phyloP scores from a whole-genome alignment of 2,797 vertebrate genomes.

The Siniperca scherzeri region DNA sequence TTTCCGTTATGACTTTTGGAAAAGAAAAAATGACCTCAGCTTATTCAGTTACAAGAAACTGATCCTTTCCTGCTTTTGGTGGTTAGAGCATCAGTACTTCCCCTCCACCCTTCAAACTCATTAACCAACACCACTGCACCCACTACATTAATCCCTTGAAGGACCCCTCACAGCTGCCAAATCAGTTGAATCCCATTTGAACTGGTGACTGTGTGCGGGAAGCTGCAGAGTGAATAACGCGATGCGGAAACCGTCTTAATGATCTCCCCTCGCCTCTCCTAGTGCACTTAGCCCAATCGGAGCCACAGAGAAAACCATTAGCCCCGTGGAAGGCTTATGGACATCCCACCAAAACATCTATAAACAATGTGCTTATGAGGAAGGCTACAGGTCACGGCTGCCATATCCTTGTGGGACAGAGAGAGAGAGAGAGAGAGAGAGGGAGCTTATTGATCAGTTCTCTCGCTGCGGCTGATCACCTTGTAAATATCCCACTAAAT shows the following conservation, averaged over 20 bases:
- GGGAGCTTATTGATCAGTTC: conserved; percentile 43
- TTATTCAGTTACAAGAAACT: not conserved
- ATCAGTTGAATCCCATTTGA: conserved; percentile 53
- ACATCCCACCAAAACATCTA: conserved; percentile 52
- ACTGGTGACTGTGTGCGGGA: conserved; percentile 50
- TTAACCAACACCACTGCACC: conserved; percentile 37
- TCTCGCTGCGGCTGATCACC: conserved; percentile 45
- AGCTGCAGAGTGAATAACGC: conserved; percentile 47
- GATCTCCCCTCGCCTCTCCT: conserved; percentile 33
- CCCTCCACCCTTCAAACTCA: conserved; percentile 31
- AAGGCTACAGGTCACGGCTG: conserved; percentile 38
- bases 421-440: not conserved
- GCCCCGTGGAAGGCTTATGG: conserved; percentile 44
- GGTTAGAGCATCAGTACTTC: not conserved
- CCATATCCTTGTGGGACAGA: conserved; percentile 4
- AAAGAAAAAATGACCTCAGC: no score
- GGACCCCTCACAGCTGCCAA: conserved; percentile 34
- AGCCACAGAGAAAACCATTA: conserved; percentile 66
- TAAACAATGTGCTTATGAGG: conserved; percentile 47
- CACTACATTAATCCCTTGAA: conserved; percentile 26
- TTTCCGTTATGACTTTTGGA: not conserved
- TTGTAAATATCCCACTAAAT: conserved; percentile 46
- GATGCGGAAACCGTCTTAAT: conserved; percentile 51
- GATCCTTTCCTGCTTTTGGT: conserved; percentile 9
- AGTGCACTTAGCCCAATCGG: conserved; percentile 50